phyloP scores from a whole-genome alignment of 1,140 invertebrate species.

The Euura lappo region DNA sequence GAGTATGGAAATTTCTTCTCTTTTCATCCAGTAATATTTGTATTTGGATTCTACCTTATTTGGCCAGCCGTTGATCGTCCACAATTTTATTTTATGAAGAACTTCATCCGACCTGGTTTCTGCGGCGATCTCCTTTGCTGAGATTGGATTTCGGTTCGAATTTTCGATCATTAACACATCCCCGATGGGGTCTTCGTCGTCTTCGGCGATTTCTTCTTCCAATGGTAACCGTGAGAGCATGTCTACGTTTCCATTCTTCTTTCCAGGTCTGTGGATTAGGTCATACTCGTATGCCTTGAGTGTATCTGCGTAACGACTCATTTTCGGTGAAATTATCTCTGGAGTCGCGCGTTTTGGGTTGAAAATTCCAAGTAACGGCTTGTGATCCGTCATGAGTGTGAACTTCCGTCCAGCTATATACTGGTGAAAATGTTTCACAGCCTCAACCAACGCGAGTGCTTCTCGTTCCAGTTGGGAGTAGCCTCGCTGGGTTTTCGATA shows the following conservation, averaged over 20 bases:
- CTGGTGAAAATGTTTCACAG: conserved; percentile 45
- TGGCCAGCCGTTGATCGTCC: background rate
- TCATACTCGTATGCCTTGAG: conserved; percentile 13
- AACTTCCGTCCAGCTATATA: conserved; percentile 54
- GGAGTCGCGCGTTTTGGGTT: conserved; percentile 24
- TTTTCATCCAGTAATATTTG: conserved; percentile 7
- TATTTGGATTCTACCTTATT: background rate
- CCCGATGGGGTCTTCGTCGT: background rate
- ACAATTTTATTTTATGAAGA: background rate
- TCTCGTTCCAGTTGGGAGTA: conserved; percentile 61
- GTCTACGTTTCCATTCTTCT: conserved; percentile 14
- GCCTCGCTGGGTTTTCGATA: conserved; percentile 49
- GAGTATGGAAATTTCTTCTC: conserved; percentile 19
- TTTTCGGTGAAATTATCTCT: background rate
- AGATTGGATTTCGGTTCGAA: background rate
- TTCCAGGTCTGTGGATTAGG: conserved; percentile 9
- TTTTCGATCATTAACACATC: background rate
- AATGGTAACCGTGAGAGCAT: conserved; percentile 15
- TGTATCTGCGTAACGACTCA: background rate
- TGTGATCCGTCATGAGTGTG: conserved; percentile 54
- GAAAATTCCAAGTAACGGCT: conserved; percentile 44
- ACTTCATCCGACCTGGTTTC: background rate
- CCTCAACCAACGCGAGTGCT: conserved; percentile 49
- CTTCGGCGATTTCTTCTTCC: conserved; percentile 6
- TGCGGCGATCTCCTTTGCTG: background rate